Evolutionary conservation across 2,113 vertebrate genomes (phyloP).

Genomic region (Microcebus lehilahytsara): DNA sequence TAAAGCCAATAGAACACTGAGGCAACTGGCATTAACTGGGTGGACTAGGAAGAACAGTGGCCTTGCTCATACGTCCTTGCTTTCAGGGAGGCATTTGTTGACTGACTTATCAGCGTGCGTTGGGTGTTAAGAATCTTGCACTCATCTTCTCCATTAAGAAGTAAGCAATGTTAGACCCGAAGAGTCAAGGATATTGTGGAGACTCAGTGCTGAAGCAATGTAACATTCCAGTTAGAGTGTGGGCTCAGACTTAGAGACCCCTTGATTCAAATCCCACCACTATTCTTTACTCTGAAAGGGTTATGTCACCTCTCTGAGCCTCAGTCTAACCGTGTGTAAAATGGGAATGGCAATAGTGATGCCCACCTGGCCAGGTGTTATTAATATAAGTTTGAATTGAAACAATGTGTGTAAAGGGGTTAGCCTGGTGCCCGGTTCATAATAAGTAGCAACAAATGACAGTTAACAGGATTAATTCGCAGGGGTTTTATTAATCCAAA

Average conservation of each 20-base stretch:
- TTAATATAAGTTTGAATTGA: background rate
- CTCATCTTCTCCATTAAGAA: background rate
- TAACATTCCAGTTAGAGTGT: background rate
- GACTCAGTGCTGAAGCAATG: background rate
- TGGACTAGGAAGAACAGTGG: background rate
- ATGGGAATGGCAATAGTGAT: background rate
- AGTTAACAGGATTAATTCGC: background rate
- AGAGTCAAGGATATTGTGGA: background rate
- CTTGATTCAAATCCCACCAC: background rate
- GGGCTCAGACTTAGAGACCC: background rate
- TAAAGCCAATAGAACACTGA: background rate
- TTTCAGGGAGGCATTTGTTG: background rate
- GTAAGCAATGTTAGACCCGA: background rate
- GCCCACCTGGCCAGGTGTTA: background rate
- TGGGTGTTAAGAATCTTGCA: background rate
- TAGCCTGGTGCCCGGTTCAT: background rate
- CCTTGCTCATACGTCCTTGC: background rate
- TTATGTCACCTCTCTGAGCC: background rate
- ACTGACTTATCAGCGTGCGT: no score
- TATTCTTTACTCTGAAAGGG: background rate
- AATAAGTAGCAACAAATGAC: background rate
- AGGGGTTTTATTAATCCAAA: no score
- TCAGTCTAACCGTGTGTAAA: background rate
- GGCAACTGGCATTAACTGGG: background rate
- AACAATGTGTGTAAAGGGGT: background rate